Evolutionary conservation across 2,888 invertebrate species (phyloP).

Genomic region (Andricus quercusramuli): DNA sequence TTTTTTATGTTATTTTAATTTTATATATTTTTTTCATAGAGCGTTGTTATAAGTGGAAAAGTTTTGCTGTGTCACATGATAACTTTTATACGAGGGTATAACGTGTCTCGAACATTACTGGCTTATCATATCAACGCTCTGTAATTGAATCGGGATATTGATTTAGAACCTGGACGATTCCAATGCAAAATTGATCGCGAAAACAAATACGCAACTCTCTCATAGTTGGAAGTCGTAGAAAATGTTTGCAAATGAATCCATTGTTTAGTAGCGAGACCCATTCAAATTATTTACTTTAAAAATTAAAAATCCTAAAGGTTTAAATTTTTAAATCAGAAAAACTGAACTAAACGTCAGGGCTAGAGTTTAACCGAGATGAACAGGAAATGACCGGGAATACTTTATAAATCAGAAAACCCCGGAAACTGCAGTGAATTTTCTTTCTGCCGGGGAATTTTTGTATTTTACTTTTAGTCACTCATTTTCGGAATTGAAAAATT

Average conservation of each 20-base stretch:
- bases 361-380: too few species aligned
- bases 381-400: too few species aligned
- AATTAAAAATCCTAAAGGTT: too few species aligned
- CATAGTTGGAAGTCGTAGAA: not conserved
- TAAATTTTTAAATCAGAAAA: too few species aligned
- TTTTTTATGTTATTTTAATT: too few species aligned
- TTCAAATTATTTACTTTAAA: not conserved
- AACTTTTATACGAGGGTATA: not conserved
- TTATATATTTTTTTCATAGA: not conserved
- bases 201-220: not conserved
- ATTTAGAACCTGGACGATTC: not conserved
- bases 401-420: too few species aligned
- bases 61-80: not conserved
- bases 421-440: too few species aligned
- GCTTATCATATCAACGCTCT: slow-evolving; percentile 1
- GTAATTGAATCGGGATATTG: slow-evolving; percentile 11
- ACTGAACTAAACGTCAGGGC: too few species aligned
- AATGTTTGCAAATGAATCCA: not conserved
- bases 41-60: not conserved
- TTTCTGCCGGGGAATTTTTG: too few species aligned
- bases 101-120: not conserved
- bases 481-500: too few species aligned
- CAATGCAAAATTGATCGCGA: not conserved
- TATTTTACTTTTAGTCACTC: too few species aligned
- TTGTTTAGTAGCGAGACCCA: not conserved